phyloP scores from a whole-genome alignment of 2,888 invertebrate genomes.

The Spilarctia lutea region DNA sequence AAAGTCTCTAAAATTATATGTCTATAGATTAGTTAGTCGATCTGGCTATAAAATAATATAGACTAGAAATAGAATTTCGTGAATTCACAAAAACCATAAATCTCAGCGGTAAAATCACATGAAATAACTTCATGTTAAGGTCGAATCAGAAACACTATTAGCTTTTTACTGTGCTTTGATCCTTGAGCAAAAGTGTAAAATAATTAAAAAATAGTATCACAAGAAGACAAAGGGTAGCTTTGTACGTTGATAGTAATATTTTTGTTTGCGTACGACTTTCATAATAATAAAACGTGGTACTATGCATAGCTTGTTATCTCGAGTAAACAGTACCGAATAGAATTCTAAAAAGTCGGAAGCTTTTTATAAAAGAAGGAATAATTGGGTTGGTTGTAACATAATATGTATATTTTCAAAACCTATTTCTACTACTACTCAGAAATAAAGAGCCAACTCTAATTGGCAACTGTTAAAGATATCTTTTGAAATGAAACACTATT shows the following conservation, averaged over 20 bases:
- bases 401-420: no score
- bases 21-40: not conserved
- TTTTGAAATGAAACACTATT: no score
- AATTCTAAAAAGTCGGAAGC: not conserved
- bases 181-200: not conserved
- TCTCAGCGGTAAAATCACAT: not conserved
- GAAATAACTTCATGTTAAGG: not conserved
- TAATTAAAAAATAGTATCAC: not conserved
- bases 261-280: not conserved
- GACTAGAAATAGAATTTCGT: not conserved
- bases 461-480: no score
- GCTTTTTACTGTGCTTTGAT: not conserved
- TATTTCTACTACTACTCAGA: not conserved
- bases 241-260: no score
- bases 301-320: not conserved
- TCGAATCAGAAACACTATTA: not conserved
- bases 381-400: not conserved
- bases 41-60: not conserved
- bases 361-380: not conserved
- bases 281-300: not conserved
- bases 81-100: not conserved
- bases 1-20: not conserved
- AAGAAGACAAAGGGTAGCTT: not conserved
- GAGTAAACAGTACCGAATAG: not conserved
- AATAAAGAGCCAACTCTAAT: no score